Evolutionary conservation across 2,797 vertebrate genomes (phyloP), one percentile per base, ranked within the genome.

Genomic region (Phataginus tricuspis): DNA sequence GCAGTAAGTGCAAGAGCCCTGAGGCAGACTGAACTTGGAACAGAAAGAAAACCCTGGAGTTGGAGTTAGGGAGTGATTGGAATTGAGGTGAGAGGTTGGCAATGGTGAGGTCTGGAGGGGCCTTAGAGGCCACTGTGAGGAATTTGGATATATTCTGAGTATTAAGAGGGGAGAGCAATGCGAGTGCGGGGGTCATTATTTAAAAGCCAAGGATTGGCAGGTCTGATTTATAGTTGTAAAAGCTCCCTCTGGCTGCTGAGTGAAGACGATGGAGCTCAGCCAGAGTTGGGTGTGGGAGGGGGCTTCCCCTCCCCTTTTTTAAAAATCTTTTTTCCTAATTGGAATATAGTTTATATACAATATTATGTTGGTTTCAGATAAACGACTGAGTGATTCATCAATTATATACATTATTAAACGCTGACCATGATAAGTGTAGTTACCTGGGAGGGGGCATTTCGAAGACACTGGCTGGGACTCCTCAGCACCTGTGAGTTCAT

Each of bases 181-280:
- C 11, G 29, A 61, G 21, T 9, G 10, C 15, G 1, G 9, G 11
- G 19, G 31, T 18, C 18, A 34, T 34, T 82, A 34, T 69, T 74
- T 94, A 55, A 92, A 75, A 95, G 86, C 49, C 85, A 63, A 82
- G 19, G 25, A 55, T 7, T 77, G 77, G 14, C n/a, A 27, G 69
- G 31, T 82, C 61, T 80, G 31, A 84, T 83, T 91, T 77, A 75
- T 79, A 64, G 45, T 53, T 80, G 90, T 90, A 63, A 88, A 93
- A 92, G 34, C 82, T 92, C 77, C 64, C 55, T 95, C 78, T 90
- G 77, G 77, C 82, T 93, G 45, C 25, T 69, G 71, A 59, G 42
- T 83, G 86, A 78, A 80, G 5, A 88, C 23, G 39, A 71, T 71
- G 39, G 87, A 55, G 69, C 31, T 9, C 21, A 79, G 39, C 51